Evolutionary conservation across 2,113 vertebrate species (phyloP).

Genomic region (Callocephalon fimbriatum): DNA sequence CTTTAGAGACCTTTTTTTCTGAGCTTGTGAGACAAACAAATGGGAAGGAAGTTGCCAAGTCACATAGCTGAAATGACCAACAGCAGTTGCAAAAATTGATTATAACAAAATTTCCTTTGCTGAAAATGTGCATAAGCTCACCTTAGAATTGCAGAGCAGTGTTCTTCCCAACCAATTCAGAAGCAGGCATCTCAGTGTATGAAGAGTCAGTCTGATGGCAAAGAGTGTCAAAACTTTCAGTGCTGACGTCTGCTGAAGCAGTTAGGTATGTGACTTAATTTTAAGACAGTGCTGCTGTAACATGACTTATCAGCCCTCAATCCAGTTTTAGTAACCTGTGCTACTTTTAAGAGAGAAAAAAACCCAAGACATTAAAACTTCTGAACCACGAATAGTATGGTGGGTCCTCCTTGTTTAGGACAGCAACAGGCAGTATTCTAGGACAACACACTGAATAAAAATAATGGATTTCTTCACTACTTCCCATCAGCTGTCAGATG

Average conservation of each 20-base stretch:
- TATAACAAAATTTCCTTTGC: neutral
- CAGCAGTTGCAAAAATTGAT: neutral
- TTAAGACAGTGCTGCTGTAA: neutral
- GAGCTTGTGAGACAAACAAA: neutral
- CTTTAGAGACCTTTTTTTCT: neutral
- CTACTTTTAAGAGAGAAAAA: neutral
- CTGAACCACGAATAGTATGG: neutral
- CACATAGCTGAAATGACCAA: neutral
- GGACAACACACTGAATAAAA: neutral
- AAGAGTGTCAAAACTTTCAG: neutral
- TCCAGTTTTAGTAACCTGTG: neutral
- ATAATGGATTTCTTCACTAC: neutral
- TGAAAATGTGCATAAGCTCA: neutral
- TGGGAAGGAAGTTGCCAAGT: neutral
- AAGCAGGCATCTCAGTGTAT: fast-evolving
- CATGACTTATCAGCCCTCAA: neutral
- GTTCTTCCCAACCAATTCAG: neutral
- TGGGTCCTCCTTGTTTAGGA: neutral
- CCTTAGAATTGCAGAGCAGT: neutral
- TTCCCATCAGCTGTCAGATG: neutral
- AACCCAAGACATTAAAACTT: neutral
- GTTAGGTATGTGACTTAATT: neutral
- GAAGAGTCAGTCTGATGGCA: neutral
- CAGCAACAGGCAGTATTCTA: neutral
- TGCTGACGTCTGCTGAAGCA: neutral